These are phyloP conservation scores for Apogon hyalosoma DNA, from an alignment of 2,797 vertebrate genomes.

Conservation along the genomic window DNA sequence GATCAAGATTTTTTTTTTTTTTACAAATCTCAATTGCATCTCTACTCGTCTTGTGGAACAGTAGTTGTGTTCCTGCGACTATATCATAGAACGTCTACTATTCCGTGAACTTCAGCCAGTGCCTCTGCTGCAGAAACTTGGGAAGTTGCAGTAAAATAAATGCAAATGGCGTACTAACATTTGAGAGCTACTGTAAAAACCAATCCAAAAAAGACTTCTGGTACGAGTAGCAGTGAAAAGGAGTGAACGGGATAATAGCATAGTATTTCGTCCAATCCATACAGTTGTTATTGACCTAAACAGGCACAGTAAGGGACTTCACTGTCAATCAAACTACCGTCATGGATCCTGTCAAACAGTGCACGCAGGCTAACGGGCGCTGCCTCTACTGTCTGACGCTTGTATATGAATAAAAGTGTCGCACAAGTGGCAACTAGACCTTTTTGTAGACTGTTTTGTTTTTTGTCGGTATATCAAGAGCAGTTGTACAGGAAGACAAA, in stretches of 20 bases:
- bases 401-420: background rate
- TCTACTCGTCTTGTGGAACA: too few species aligned
- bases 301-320: background rate
- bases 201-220: constrained; percentile 6
- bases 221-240: constrained; percentile 40
- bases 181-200: constrained; percentile 2
- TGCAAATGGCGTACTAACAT: too few species aligned
- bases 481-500: constrained; percentile 7
- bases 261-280: constrained; percentile 12
- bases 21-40: too few species aligned
- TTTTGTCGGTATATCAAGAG: background rate
- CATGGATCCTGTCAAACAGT: background rate
- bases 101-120: too few species aligned
- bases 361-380: background rate
- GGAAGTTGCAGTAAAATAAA: too few species aligned
- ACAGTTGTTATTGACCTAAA: background rate
- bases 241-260: constrained; percentile 17
- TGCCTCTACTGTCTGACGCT: background rate
- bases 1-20: too few species aligned
- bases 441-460: too few species aligned
- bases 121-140: too few species aligned
- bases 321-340: background rate
- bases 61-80: too few species aligned
- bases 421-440: background rate
- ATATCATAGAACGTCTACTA: too few species aligned